Conservation (phyloP, 2,797 vertebrate species). For the Xerus rutilus region DNA sequence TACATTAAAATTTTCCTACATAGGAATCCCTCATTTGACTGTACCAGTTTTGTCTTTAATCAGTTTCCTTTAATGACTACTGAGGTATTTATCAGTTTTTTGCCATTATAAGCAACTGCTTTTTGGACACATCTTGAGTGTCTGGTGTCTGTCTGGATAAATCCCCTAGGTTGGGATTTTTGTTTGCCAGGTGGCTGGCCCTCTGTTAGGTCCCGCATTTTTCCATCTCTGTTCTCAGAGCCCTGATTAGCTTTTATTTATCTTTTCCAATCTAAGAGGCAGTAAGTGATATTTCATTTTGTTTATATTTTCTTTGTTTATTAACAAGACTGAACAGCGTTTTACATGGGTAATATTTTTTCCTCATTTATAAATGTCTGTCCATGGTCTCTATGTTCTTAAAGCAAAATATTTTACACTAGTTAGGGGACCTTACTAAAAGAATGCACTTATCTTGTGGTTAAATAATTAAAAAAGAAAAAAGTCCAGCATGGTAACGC, state of each 20-base stretch:
- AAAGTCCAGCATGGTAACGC: too few relatives aligned
- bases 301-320: constrained; percentile 39
- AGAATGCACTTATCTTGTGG: not conserved
- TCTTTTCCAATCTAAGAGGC: constrained; percentile 23
- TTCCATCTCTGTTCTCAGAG: not conserved
- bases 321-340: not conserved
- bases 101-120: not conserved
- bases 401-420: not conserved
- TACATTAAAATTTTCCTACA: too few relatives aligned
- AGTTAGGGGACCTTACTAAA: not conserved
- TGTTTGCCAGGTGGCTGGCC: not conserved
- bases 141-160: not conserved
- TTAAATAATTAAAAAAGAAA: not conserved
- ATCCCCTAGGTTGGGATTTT: not conserved
- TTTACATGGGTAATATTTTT: not conserved
- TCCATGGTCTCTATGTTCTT: not conserved
- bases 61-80: not conserved
- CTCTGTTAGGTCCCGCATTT: not conserved
- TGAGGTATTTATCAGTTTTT: not conserved
- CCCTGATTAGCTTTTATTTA: not conserved
- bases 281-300: not conserved
- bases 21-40: not conserved
- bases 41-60: not conserved
- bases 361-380: not conserved
- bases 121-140: not conserved